Conservation (phyloP, 2,888 invertebrate species). For the Diachrysia chrysitis region DNA sequence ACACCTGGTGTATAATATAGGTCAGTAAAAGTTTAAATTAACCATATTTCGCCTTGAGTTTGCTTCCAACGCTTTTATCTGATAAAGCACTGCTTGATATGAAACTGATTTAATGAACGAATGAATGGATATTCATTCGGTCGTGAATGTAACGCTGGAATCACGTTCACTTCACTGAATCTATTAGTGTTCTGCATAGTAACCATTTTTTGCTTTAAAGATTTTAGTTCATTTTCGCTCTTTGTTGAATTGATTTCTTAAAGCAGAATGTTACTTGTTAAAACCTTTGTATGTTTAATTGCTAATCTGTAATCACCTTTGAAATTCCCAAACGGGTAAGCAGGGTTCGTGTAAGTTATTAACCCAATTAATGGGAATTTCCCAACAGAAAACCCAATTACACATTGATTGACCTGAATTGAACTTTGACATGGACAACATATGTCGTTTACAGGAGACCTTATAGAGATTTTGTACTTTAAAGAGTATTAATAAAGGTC, state of each 20-base stretch:
- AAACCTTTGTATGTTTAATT: neutral
- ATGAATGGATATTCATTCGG: slow-evolving; percentile 76
- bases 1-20: neutral
- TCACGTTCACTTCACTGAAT: slow-evolving; percentile 75
- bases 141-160: slow-evolving; percentile 76
- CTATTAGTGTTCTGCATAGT: slow-evolving; percentile 64
- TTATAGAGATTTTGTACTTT: neutral
- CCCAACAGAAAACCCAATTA: slow-evolving; percentile 4
- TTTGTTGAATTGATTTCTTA: slow-evolving; percentile 5
- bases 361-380: slow-evolving; percentile 4
- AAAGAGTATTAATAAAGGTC: neutral
- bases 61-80: slow-evolving; percentile 41
- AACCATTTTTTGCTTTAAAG: slow-evolving; percentile 44
- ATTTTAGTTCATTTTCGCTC: slow-evolving; percentile 22
- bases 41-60: slow-evolving; percentile 25
- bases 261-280: neutral
- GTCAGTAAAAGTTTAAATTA: slow-evolving; percentile 30
- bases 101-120: slow-evolving; percentile 80
- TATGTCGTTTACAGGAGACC: neutral
- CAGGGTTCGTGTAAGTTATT: slow-evolving; percentile 1
- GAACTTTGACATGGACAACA: slow-evolving; percentile 2
- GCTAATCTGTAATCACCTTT: neutral
- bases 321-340: slow-evolving; percentile 1
- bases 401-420: slow-evolving; percentile 4
- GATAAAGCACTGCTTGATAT: slow-evolving; percentile 68